Percentiles rank a stretch among this genome's conserved stretches.
These are phyloP conservation scores for Chaenogobius annularis DNA, from an alignment of 2,113 vertebrate species.

Conservation along the genomic window DNA sequence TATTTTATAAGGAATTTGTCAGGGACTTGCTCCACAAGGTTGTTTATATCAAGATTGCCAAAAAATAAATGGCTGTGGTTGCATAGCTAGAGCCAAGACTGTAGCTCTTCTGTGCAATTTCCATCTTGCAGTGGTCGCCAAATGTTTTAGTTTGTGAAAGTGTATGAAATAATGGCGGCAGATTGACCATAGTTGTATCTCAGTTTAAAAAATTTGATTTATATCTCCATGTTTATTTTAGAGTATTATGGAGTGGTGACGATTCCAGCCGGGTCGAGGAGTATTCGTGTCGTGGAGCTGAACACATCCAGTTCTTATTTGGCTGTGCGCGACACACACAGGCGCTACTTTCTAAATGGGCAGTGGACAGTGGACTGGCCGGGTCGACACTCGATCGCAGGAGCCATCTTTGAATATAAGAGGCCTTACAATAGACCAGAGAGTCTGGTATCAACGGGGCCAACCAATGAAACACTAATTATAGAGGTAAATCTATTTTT, in stretches of 20 bases:
- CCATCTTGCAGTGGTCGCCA: neutral
- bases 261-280: constrained; percentile 83
- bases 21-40: neutral
- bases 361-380: constrained; percentile 88
- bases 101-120: neutral
- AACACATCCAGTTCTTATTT: constrained; percentile 86
- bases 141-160: neutral
- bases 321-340: constrained; percentile 77
- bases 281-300: constrained; percentile 79
- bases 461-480: constrained; percentile 85
- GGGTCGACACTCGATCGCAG: constrained; percentile 81
- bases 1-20: neutral
- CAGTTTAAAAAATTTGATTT: neutral
- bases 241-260: constrained; percentile 83
- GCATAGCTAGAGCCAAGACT: neutral
- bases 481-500: constrained; percentile 77
- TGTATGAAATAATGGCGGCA: neutral
- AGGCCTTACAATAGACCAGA: constrained; percentile 83
- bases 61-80: neutral
- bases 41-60: neutral
- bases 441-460: constrained; percentile 80
- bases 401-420: constrained; percentile 83
- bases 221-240: constrained; percentile 44
- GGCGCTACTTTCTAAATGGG: constrained; percentile 85
- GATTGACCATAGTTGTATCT: neutral